Evolutionary conservation across 2,888 invertebrate species (phyloP).

Genomic region (Meteorus cinctellus): DNA sequence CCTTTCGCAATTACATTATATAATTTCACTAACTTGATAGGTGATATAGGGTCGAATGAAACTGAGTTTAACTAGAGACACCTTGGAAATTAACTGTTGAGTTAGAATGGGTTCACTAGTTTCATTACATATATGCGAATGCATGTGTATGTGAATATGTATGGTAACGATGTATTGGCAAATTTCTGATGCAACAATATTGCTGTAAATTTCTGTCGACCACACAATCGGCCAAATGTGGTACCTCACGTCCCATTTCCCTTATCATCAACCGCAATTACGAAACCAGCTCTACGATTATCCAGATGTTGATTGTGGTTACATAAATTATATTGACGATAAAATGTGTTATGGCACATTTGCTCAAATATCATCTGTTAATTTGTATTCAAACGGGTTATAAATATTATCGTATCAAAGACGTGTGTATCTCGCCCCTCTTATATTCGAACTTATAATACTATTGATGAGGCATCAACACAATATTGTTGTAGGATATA

Average conservation of each 20-base stretch:
- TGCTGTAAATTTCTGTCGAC: constrained; percentile 21
- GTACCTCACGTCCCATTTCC: neutral
- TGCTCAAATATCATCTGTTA: neutral
- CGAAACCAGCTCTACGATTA: constrained; percentile 32
- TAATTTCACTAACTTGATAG: neutral
- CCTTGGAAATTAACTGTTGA: neutral
- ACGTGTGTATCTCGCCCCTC: neutral
- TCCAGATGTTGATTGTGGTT: neutral
- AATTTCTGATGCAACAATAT: constrained; percentile 13
- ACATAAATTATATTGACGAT: neutral
- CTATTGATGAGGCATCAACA: neutral
- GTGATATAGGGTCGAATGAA: neutral
- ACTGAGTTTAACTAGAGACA: neutral
- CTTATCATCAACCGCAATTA: constrained; percentile 32
- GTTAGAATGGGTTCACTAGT: neutral
- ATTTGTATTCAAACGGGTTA: neutral
- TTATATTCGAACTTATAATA: neutral
- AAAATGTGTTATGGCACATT: neutral
- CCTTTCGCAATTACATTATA: neutral
- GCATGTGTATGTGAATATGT: neutral
- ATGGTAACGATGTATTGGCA: neutral
- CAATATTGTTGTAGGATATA: neutral
- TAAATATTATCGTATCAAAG: constrained; percentile 3
- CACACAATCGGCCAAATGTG: constrained; percentile 5
- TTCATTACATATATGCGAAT: neutral